Conservation (phyloP, 2,888 invertebrate species). For the Epinotia nisella region DNA sequence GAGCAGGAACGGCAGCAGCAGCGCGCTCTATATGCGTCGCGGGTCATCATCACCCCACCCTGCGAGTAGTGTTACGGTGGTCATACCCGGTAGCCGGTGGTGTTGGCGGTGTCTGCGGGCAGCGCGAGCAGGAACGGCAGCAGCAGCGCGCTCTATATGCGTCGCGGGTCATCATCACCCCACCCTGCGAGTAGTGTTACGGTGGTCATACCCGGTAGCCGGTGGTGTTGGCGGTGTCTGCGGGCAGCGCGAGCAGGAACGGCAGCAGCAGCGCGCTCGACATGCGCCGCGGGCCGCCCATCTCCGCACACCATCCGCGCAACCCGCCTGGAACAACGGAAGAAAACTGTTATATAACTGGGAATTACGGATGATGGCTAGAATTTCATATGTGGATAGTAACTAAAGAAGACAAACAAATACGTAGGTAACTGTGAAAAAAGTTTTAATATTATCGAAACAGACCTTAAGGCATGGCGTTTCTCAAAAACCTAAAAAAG, state of each 20-base stretch:
- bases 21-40: slow-evolving; percentile 82
- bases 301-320: slow-evolving; percentile 78
- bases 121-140: slow-evolving; percentile 76
- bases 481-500: neutral
- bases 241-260: slow-evolving; percentile 74
- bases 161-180: slow-evolving; percentile 80
- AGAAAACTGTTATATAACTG: neutral
- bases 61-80: too few relatives aligned
- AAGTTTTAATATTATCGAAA: too few relatives aligned
- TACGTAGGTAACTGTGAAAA: too few relatives aligned
- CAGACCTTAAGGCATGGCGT: neutral
- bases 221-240: slow-evolving; percentile 71
- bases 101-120: slow-evolving; percentile 66
- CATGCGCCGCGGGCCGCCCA: slow-evolving; percentile 83
- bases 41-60: slow-evolving; percentile 76
- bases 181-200: neutral
- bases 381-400: neutral
- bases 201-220: slow-evolving; percentile 67
- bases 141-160: slow-evolving; percentile 81
- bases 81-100: slow-evolving; percentile 70
- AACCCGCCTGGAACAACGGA: slow-evolving; percentile 57
- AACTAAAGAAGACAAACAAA: neutral
- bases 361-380: neutral
- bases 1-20: slow-evolving; percentile 79
- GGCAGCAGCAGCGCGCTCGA: slow-evolving; percentile 82